Percentiles rank a stretch among this genome's conserved stretches.
Evolutionary conservation across 2,888 invertebrate genomes (phyloP).

Genomic region (Malthinus seriepunctatus): DNA sequence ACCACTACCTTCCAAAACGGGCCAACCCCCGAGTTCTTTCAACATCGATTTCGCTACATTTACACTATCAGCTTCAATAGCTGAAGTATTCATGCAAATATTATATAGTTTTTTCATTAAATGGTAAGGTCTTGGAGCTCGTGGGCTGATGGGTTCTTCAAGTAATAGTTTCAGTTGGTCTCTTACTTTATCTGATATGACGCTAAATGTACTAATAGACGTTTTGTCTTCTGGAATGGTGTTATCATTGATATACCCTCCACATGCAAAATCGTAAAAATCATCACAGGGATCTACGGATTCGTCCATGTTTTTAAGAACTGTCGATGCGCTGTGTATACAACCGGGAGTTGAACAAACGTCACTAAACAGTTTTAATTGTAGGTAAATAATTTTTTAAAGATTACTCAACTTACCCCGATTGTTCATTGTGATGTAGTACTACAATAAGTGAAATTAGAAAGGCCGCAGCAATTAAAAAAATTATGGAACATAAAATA

Average conservation of each 20-base stretch:
- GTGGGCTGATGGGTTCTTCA: conserved; percentile 63
- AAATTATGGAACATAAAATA: conserved; percentile 55
- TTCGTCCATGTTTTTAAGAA: conserved; percentile 72
- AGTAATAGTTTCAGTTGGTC: conserved; percentile 72
- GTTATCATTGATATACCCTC: conserved; percentile 70
- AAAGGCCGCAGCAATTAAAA: conserved; percentile 59
- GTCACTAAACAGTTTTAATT: conserved; percentile 38
- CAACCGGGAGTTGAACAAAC: conserved; percentile 78
- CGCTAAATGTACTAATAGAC: conserved; percentile 74
- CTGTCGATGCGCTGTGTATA: conserved; percentile 76
- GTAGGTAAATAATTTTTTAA: conserved; percentile 35
- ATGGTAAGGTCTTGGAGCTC: conserved; percentile 70
- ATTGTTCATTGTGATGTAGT: conserved; percentile 40
- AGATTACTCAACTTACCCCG: conserved; percentile 19
- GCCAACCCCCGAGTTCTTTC: conserved; percentile 86
- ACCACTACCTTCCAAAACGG: conserved; percentile 73
- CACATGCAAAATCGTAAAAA: conserved; percentile 81
- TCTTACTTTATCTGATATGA: conserved; percentile 73
- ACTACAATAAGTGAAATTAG: conserved; percentile 64
- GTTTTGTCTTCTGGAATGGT: conserved; percentile 82
- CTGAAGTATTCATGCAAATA: conserved; percentile 83
- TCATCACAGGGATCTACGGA: conserved; percentile 78
- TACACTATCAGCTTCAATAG: conserved; percentile 79
- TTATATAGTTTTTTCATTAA: conserved; percentile 82
- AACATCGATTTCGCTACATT: conserved; percentile 73